Evolutionary conservation across 2,797 vertebrate genomes (phyloP), one percentile per base, ranked within the genome.

Genomic region (Brachymystax lenok): DNA sequence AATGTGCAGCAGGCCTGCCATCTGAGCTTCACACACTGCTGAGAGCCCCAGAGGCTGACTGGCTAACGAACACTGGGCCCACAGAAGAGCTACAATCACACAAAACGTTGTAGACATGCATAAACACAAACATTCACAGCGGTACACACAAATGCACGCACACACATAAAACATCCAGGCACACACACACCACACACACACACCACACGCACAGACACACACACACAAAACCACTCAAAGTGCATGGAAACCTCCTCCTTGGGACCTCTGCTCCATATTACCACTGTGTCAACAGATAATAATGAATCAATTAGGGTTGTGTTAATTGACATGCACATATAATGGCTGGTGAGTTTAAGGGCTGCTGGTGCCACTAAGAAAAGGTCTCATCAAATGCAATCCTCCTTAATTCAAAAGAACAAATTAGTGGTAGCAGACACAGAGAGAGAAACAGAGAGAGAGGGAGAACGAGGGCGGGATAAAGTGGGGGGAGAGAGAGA

Each of bases 1-100:
- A 92, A 93, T 87, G 83, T 74, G 81, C 83, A 87, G 79, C 91
- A 91, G 89, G 74, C 84, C 80, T 78, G 83, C 89, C 89, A 79
- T 86, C 66, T 4, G 75, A 87, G 77, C 82, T 81, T 82, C 61
- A 71, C 67, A 74, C 73, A 40, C 74, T 66, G 52, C n/a, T 56
- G 71, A 52, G 69, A 52, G 68, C 54, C 56, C 28, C 51, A 56
- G 8, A 71, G 71, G 28, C 66, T 68, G 30, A 33, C 67, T 10
- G 30, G 33, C 30, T 69, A 12, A 69, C 30, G 5, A 69, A 74
- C 27, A 71, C 56, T 73, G 63, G 63, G 66, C 28, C 4, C 27
- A 79, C 56, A 61, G 64, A 76, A 33, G 59, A 35, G 68, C 13
- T 64, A 51, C 35, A 50, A 12, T 46, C 13, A 71, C 28, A 59